Base-by-base conservation (phyloP, 2,888 invertebrate species). In the Napeogenes inachia region DNA sequence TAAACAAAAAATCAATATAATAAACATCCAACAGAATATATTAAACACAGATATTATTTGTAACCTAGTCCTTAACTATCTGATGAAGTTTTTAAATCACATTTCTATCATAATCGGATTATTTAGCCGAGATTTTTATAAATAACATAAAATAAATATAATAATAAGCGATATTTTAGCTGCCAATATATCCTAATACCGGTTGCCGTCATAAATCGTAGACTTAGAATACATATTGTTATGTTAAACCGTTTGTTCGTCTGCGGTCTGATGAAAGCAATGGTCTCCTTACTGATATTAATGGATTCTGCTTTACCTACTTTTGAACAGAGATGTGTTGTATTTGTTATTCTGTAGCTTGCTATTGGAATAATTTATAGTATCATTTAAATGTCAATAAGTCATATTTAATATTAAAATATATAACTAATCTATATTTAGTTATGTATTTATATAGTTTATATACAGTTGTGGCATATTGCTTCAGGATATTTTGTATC, bases 191-290 rank as follows among this genome's bases (percentile, higher is more conserved):
- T 12, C 8, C 42, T 42, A 50, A 30, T 47, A 33, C 35, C 47
- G 57, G 10, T 13, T 38, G n/a, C 5, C 4, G 35, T 35, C 45
- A 57, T 57, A 50, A 50, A 57, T 57, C 57, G 50, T 57, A 50
- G 50, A 50, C 47, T 50, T 57, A 50, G 47, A 30, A 55, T 45
- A 56, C 54, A 60, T 59, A 62, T 62, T 62, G 65, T 62, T 56
- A 65, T 65, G 65, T 42, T 56, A 62, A 65, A 62, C 45, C 50
- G 35, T 57, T 45, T 54, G 50, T 50, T 30, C 21, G 50, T 10
- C 30, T 50, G 21, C 10, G 10, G 30, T 50, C 50, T 5, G 50
- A 50, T 50, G 50, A 50, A 30, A 50, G 50, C 30, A 30, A 6
- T 30, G 30, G 8, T 30, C 12, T 50, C 42, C 50, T 50, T 10